Evolutionary conservation across 1,140 invertebrate species (phyloP).

Genomic region (Bactericera cockerelli): DNA sequence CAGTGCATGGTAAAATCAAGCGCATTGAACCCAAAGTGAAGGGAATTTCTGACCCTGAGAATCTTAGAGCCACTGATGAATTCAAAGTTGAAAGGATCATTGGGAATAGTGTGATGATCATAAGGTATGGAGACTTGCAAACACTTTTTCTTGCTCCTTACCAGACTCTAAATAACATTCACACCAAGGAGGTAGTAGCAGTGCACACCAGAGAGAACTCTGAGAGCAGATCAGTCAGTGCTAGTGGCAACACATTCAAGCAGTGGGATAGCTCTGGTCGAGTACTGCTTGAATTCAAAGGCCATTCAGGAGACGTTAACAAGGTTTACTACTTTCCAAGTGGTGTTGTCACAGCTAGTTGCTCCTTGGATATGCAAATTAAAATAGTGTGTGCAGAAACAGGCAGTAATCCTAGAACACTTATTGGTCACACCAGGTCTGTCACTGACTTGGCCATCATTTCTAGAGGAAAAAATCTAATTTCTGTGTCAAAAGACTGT

Average conservation of each 20-base stretch:
- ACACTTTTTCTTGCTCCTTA: not conserved
- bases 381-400: slow-evolving; percentile 54
- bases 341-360: slow-evolving; percentile 47
- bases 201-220: not conserved
- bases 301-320: slow-evolving; percentile 52
- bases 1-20: slow-evolving; percentile 1
- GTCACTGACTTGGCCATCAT: slow-evolving; percentile 47
- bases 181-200: not conserved
- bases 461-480: slow-evolving; percentile 52
- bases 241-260: not conserved
- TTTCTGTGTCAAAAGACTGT: slow-evolving; percentile 56
- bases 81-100: not conserved
- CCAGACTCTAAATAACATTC: not conserved
- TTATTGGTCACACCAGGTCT: slow-evolving; percentile 47
- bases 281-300: slow-evolving; percentile 26
- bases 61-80: not conserved
- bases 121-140: not conserved
- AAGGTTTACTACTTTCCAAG: slow-evolving; percentile 54
- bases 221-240: not conserved
- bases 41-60: not conserved
- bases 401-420: slow-evolving; percentile 45
- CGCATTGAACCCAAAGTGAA: not conserved
- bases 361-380: slow-evolving; percentile 49
- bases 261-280: not conserved
- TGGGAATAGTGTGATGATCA: not conserved